Conservation (phyloP, 2,113 vertebrate genomes). For the Damaliscus lunatus region DNA sequence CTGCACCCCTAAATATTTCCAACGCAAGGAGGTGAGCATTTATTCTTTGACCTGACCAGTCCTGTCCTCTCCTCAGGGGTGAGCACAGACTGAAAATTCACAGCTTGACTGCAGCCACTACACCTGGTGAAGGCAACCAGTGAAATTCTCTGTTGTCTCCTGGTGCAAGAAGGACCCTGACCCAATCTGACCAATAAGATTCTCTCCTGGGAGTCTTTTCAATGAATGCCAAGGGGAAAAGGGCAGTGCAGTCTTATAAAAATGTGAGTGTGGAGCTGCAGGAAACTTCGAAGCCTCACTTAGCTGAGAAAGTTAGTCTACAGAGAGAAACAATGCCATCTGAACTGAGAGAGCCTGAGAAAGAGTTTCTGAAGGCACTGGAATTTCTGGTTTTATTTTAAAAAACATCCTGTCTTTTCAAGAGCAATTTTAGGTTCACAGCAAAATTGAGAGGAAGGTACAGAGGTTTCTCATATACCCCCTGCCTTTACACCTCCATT, state of each 20-base stretch:
- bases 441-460: not conserved
- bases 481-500: not conserved
- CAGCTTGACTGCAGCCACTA: not conserved
- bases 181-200: not conserved
- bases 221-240: not conserved
- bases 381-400: not conserved
- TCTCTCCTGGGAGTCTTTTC: not conserved
- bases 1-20: too few species aligned
- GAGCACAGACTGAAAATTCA: not conserved
- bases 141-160: not conserved
- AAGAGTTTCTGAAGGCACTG: not conserved
- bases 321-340: not conserved
- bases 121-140: not conserved
- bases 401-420: not conserved
- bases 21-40: not conserved
- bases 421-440: not conserved
- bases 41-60: not conserved
- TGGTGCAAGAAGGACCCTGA: rapidly evolving
- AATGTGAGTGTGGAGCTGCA: not conserved
- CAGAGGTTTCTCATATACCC: not conserved
- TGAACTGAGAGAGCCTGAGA: not conserved
- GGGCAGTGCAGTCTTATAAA: not conserved
- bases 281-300: not conserved
- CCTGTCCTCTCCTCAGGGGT: rapidly evolving
- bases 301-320: not conserved